phyloP scores from a whole-genome alignment of 2,888 invertebrate genomes.

The Dolomedes plantarius region DNA sequence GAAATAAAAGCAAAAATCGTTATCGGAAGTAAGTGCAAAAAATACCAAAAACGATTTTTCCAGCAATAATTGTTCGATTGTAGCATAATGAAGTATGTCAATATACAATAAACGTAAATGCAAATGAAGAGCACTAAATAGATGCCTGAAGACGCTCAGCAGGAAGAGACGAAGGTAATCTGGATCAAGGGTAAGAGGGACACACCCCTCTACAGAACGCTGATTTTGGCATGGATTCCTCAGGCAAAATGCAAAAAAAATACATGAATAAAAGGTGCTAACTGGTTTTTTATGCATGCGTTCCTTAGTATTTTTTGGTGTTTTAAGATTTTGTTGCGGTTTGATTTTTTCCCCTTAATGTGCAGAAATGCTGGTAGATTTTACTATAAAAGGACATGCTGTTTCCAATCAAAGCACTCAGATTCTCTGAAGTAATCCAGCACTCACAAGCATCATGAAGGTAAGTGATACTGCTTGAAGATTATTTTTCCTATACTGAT shows the following conservation, averaged over 20 bases:
- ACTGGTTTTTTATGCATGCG: not conserved
- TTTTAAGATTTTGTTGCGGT: slow-evolving; percentile 1
- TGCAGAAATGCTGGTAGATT: not conserved
- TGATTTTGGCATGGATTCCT: not conserved
- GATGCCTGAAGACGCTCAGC: slow-evolving; percentile 13
- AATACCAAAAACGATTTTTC: no score
- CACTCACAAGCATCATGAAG: slow-evolving; percentile 41
- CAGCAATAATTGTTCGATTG: no score
- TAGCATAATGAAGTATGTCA: no score
- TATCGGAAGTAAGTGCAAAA: no score
- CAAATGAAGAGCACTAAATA: slow-evolving; percentile 21
- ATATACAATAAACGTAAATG: not conserved
- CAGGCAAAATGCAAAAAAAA: not conserved
- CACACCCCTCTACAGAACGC: slow-evolving; percentile 31
- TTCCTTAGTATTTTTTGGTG: not conserved
- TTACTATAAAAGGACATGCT: slow-evolving; percentile 20
- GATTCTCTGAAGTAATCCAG: slow-evolving; percentile 32
- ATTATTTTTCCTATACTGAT: no score
- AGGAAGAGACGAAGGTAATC: slow-evolving; percentile 23
- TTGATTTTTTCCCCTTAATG: not conserved
- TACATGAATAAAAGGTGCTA: slow-evolving; percentile 1
- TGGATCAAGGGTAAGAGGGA: slow-evolving; percentile 42
- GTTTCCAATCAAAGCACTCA: not conserved
- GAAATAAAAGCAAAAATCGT: no score
- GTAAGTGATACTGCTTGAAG: slow-evolving; percentile 18